These are phyloP conservation scores for Eupithecia dodoneata DNA, from an alignment of 2,888 invertebrate genomes.

Conservation along the genomic window DNA sequence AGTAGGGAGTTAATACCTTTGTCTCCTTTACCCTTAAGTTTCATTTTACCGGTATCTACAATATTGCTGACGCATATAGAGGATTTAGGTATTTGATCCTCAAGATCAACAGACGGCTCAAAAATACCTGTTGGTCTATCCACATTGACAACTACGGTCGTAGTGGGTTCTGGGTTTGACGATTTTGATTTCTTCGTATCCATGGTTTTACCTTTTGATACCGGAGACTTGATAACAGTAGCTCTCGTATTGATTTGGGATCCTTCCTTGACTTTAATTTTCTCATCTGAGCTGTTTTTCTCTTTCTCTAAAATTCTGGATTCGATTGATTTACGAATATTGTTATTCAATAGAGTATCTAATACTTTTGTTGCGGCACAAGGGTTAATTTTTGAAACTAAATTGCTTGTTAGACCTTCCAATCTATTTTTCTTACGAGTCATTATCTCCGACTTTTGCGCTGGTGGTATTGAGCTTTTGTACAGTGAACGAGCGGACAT, in stretches of 20 bases:
- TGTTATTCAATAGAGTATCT: conserved; percentile 79
- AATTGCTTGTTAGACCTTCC: conserved; percentile 84
- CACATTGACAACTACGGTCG: conserved; percentile 68
- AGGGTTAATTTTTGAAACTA: conserved; percentile 85
- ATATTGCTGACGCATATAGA: conserved; percentile 78
- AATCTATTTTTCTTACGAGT: conserved; percentile 86
- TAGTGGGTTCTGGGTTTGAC: conserved; percentile 50
- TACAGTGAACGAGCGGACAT: conserved; percentile 80
- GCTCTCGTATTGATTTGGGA: conserved; percentile 79
- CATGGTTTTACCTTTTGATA: conserved; percentile 77
- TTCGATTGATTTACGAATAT: conserved; percentile 80
- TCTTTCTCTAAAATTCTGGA: conserved; percentile 79
- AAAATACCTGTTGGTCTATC: conserved; percentile 88
- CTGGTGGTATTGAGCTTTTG: conserved; percentile 77
- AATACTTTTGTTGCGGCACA: conserved; percentile 81
- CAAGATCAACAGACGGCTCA: conserved; percentile 87
- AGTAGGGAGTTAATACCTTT: conserved; percentile 62
- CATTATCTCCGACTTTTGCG: conserved; percentile 83
- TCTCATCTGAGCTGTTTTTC: conserved; percentile 67
- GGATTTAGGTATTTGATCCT: conserved; percentile 86
- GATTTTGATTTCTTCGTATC: conserved; percentile 76
- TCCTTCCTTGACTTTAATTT: conserved; percentile 67
- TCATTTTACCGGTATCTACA: conserved; percentile 70
- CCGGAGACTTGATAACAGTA: conserved; percentile 84
- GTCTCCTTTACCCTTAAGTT: conserved; percentile 57